Evolutionary conservation across 2,113 vertebrate genomes (phyloP).

Genomic region (Cervus canadensis): DNA sequence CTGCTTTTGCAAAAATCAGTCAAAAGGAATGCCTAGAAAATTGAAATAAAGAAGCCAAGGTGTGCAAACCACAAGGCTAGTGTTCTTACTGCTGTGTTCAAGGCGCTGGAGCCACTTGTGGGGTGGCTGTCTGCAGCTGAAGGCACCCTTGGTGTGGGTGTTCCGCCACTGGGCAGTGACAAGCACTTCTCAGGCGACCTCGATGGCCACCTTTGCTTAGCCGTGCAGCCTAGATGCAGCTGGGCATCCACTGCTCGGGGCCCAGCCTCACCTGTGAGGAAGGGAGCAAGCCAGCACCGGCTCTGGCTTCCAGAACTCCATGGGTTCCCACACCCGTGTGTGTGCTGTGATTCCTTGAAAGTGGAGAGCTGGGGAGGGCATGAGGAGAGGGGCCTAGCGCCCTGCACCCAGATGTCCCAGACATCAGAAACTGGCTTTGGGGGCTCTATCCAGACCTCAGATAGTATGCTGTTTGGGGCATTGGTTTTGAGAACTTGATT

Average conservation of each 20-base stretch:
- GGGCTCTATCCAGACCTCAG: too few relatives aligned
- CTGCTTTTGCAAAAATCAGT: neutral
- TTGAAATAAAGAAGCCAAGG: neutral
- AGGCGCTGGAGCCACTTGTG: neutral
- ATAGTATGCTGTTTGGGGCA: neutral
- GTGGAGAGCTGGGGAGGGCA: neutral
- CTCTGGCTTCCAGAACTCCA: neutral
- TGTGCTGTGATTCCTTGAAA: rapidly evolving
- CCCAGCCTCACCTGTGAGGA: neutral
- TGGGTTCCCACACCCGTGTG: neutral
- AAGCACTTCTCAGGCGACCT: rapidly evolving
- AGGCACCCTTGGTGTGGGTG: rapidly evolving
- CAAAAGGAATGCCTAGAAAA: neutral
- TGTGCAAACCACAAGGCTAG: neutral
- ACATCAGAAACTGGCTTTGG: neutral
- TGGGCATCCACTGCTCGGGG: rapidly evolving
- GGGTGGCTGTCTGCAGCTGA: rapidly evolving
- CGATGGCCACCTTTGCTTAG: rapidly evolving
- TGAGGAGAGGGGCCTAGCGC: too few relatives aligned
- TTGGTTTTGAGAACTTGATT: neutral
- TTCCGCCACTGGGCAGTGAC: neutral
- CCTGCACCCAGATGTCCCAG: neutral
- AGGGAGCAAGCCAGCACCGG: neutral
- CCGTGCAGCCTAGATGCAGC: neutral
- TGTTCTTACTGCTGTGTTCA: neutral